A percentile compares a stretch with the other conserved stretches of the same genome.
These are phyloP conservation scores for Actinopyga echinites DNA, from an alignment of 53 echinoderm and acorn worm species.

Conservation along the genomic window DNA sequence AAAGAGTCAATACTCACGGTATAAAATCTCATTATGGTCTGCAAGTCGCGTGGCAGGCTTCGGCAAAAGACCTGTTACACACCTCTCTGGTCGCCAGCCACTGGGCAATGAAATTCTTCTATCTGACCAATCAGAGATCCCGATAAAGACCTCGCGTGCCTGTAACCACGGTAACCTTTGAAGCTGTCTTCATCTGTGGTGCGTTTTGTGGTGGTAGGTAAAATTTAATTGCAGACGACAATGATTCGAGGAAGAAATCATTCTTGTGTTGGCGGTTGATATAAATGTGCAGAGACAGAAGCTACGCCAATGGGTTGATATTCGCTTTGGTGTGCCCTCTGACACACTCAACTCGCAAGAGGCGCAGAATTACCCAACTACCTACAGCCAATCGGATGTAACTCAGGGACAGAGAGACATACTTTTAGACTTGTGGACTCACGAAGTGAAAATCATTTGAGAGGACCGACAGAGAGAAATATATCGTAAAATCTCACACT, in stretches of 20 bases:
- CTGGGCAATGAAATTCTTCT: slow-evolving; percentile 18
- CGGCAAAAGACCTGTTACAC: slow-evolving; percentile 34
- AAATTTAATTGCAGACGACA: slow-evolving; percentile 23
- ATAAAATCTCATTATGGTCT: slow-evolving; percentile 25
- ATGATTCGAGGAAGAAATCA: slow-evolving; percentile 19
- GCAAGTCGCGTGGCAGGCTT: slow-evolving; percentile 33
- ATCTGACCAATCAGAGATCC: slow-evolving; percentile 23
- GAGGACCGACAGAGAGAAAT: too few relatives aligned
- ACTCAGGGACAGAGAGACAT: too few relatives aligned
- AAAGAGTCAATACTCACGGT: slow-evolving; percentile 15
- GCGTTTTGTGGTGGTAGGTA: not conserved
- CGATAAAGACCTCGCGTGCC: slow-evolving; percentile 17
- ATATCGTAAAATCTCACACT: too few relatives aligned
- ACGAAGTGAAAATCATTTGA: too few relatives aligned
- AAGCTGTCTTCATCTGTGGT: not conserved
- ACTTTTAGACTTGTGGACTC: too few relatives aligned
- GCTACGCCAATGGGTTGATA: too few relatives aligned
- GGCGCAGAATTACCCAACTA: too few relatives aligned
- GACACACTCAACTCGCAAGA: too few relatives aligned
- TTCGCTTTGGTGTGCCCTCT: too few relatives aligned
- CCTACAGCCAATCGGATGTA: too few relatives aligned
- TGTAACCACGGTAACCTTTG: slow-evolving; percentile 1
- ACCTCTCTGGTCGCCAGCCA: slow-evolving; percentile 24
- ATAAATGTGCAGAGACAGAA: slow-evolving; percentile 1
- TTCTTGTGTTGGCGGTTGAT: slow-evolving; percentile 9